Conservation (phyloP, 2,113 vertebrate species). For the Sylvia atricapilla region DNA sequence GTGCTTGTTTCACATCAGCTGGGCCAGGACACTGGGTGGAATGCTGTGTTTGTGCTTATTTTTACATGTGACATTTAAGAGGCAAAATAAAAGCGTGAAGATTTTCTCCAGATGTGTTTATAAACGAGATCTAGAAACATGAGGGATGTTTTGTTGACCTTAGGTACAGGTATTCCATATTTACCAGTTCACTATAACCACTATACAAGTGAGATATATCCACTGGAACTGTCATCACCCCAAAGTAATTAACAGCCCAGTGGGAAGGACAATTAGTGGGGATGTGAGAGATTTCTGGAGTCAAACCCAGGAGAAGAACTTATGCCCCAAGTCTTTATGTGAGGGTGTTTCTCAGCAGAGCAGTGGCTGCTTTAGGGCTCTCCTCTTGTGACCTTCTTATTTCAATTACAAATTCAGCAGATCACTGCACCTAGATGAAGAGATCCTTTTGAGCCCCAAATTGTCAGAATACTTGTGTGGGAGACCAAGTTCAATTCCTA, state of each 20-base stretch:
- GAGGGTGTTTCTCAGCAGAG: not conserved
- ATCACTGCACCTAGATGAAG: not conserved
- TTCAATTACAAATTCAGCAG: not conserved
- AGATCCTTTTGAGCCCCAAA: not conserved
- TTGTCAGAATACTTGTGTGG: not conserved
- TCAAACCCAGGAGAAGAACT: not conserved
- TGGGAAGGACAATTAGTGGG: not conserved
- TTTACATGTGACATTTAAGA: not conserved
- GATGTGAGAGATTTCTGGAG: not conserved
- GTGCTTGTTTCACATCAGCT: not conserved
- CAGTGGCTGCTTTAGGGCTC: not conserved
- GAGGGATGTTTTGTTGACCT: not conserved
- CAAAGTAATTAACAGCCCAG: not conserved
- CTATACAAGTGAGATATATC: not conserved
- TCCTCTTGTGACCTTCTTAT: not conserved
- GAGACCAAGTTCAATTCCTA: not conserved
- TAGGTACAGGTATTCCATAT: not conserved
- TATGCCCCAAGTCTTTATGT: not conserved
- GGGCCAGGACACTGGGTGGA: not conserved
- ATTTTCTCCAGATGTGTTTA: conserved; percentile 29
- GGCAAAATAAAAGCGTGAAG: not conserved
- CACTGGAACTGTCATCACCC: not conserved
- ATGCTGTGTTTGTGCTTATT: not conserved
- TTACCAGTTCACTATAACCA: not conserved
- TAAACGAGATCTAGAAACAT: not conserved